Evolutionary conservation across 2,888 invertebrate species (phyloP), one percentile per base, ranked within the genome.

Genomic region (Cantharis flavilabris): DNA sequence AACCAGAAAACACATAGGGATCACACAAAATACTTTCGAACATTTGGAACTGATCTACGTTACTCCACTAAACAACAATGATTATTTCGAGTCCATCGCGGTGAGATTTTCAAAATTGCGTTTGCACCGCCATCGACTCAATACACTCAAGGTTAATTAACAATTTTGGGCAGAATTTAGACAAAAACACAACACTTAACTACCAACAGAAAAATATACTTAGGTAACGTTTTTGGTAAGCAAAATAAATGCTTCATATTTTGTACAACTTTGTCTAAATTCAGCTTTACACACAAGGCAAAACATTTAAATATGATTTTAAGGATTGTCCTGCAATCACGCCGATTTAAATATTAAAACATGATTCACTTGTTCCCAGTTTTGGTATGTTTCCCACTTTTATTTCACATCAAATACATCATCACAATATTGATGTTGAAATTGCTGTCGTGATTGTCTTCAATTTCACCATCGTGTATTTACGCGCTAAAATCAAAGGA

Each of bases 401-500:
- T 76, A 75, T 73, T 80, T 75, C 77, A 76, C 81, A 77, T 77
- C 73, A 80, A 76, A 77, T 69, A 77, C 14, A 76, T 78, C 77
- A 80, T 75, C 75, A 75, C 80, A 78, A 79, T 75, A 78, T 76
- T 79, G 80, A 76, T 77, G 80, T 79, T 76, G 74, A 78, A 78
- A 76, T 80, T 81, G 81, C 79, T 75, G 76, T 79, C 76, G 82
- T 85, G 85, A 85, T 85, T 85, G 85, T 85, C 85, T 83, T 82
- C 83, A 83, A 83, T 80, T 80, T 81, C 81, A 81, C 78, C 70
- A 75, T 65, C 69, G 73, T 77, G 71, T 74, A 80, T 82, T 84
- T 87, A 88, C 81, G 87, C 87, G 84, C 88, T 88, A 85, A 88
- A 95, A 88, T 95, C 95, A 87, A 95, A 95, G 83, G 93, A 93